These are phyloP conservation scores for Spilosoma lubricipeda DNA, from an alignment of 2,888 invertebrate genomes.

Conservation along the genomic window DNA sequence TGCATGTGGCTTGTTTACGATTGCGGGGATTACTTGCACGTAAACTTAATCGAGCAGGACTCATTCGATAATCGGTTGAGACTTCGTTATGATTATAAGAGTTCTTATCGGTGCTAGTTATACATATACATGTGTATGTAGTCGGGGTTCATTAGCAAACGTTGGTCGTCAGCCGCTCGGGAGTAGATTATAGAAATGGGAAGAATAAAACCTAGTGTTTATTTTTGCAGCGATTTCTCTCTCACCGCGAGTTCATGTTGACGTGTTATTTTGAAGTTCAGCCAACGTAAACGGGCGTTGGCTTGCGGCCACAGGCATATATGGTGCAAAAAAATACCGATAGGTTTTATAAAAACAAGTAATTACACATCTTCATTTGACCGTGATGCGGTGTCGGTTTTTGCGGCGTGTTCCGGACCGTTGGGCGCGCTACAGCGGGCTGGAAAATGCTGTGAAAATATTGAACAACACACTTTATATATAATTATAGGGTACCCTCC, in stretches of 20 bases:
- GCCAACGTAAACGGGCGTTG: constrained; percentile 76
- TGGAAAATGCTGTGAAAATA: constrained; percentile 75
- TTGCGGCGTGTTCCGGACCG: constrained; percentile 73
- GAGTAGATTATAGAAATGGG: constrained; percentile 63
- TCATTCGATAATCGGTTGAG: constrained; percentile 36
- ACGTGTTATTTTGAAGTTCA: constrained; percentile 70
- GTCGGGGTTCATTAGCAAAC: constrained; percentile 50
- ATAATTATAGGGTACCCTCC: constrained; percentile 54
- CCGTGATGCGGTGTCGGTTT: constrained; percentile 77
- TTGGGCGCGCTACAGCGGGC: constrained; percentile 58
- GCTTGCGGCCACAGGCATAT: constrained; percentile 69
- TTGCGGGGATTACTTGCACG: constrained; percentile 53
- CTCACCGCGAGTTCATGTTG: constrained; percentile 53
- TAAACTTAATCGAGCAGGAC: constrained; percentile 54
- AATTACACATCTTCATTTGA: constrained; percentile 85
- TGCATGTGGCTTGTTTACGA: constrained; percentile 52
- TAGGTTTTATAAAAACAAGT: constrained; percentile 72
- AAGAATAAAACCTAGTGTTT: constrained; percentile 59
- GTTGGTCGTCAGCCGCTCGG: constrained; percentile 24
- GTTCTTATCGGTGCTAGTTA: constrained; percentile 48
- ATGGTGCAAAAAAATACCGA: constrained; percentile 72
- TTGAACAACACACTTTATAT: constrained; percentile 41
- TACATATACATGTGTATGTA: constrained; percentile 46
- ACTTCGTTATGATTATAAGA: constrained; percentile 49
- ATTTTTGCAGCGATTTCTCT: constrained; percentile 36